Base-by-base conservation (phyloP, 2,113 vertebrate species). In the Acanthochromis polyacanthus region DNA sequence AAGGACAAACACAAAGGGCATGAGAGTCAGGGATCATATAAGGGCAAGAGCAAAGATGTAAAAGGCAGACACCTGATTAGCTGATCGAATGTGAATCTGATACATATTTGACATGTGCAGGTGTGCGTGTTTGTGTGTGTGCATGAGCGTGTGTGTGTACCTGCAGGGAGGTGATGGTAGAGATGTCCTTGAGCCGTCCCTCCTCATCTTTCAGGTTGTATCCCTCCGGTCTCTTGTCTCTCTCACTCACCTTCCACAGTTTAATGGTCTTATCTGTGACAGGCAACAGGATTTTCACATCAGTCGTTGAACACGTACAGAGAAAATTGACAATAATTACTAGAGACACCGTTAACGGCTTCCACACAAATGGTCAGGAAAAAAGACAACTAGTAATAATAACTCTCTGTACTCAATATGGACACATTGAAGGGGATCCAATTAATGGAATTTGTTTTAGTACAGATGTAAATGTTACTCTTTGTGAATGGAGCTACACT, bases 151-250 rank as follows among this genome's bases (percentile, higher is more conserved):
- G 57, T 53, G 46, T 32, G n/a, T 52, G 71, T 72, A 97, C 97
- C 97, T 97, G 96, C 86, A 99, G 93, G 50, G 97, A 98, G 50
- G 98, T 99, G 91, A 99, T 96, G 2, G 97, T 98, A 63, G 96
- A 97, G 78, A 97, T 91, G 89, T 98, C 97, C 92, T 99, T 99
- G 19, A 98, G 84, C 17, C 96, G 96, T 43, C 98, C 98, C 89
- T 98, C 98, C 93, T 99, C 97, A 88, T 99, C 98, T 92, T 99
- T 99, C 86, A 99, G 95, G 95, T 99, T 99, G 87, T 99, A 99
- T 36, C 98, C 98, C 73, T 99, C 98, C 0, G 98, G 98, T 89
- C 97, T 96, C 90, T 98, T 98, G 91, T 99, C 97, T 78, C 97
- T 93, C 85, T 99, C 96, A 3, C 97, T 98, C 73, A 99, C 96